These are phyloP conservation scores for Acanthisitta chloris DNA, from an alignment of 2,113 vertebrate species.

Conservation along the genomic window DNA sequence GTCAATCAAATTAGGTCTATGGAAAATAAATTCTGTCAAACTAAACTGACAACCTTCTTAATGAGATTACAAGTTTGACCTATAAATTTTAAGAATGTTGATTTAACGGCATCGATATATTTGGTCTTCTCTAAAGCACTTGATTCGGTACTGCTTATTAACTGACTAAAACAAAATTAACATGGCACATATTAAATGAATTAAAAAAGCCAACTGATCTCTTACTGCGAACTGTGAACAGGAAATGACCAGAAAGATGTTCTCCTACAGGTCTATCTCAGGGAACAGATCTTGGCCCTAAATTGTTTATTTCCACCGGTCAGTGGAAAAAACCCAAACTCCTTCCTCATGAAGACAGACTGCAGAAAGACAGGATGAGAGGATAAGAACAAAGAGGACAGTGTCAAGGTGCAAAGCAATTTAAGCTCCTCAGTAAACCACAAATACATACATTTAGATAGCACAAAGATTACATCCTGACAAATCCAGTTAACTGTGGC, in stretches of 20 bases:
- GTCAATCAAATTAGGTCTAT: slow-evolving; percentile 31
- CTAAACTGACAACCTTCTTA: slow-evolving; percentile 8
- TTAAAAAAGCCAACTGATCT: neutral
- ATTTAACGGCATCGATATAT: neutral
- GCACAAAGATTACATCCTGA: neutral
- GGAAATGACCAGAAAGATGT: neutral
- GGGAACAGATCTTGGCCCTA: neutral
- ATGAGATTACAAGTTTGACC: slow-evolving; percentile 24
- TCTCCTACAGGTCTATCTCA: neutral
- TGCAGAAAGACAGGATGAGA: neutral
- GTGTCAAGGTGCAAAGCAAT: neutral
- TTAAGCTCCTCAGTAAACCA: neutral
- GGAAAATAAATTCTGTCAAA: slow-evolving; percentile 26
- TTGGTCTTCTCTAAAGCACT: neutral
- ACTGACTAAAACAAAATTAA: slow-evolving; percentile 13
- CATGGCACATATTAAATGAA: neutral
- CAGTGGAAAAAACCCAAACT: slow-evolving; percentile 9
- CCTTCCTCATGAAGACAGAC: neutral
- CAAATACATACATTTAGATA: neutral
- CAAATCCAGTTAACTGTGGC: neutral
- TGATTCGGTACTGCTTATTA: slow-evolving; percentile 16
- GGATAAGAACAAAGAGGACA: neutral
- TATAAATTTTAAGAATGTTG: neutral
- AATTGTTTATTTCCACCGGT: neutral
- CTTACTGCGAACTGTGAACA: neutral